These are phyloP conservation scores for Psix sp. DNA, from an alignment of 1,140 invertebrate genomes.

Conservation along the genomic window DNA sequence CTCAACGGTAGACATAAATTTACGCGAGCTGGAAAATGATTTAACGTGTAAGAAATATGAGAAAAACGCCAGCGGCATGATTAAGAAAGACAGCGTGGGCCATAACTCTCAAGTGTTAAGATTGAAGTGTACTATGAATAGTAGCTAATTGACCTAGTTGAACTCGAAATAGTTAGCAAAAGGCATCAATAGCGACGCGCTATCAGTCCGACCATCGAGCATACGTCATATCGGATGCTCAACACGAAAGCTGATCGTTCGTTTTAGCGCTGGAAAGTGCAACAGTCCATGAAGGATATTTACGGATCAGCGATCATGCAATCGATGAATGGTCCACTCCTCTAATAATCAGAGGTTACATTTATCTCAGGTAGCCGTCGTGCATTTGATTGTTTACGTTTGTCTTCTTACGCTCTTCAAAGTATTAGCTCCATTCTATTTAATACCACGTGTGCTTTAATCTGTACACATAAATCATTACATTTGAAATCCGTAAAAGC, in stretches of 20 bases:
- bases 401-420: slow-evolving; percentile 32
- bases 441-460: slow-evolving; percentile 15
- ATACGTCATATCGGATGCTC: slow-evolving; percentile 44
- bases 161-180: slow-evolving; percentile 54
- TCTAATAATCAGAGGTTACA: slow-evolving; percentile 38
- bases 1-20: too few species aligned
- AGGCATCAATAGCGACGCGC: slow-evolving; percentile 18
- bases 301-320: slow-evolving; percentile 50
- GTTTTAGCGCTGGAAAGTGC: slow-evolving; percentile 25
- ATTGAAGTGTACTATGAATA: slow-evolving; percentile 59
- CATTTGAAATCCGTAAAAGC: too few species aligned
- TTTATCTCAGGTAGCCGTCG: slow-evolving; percentile 42
- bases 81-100: slow-evolving; percentile 7
- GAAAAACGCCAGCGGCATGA: too few species aligned
- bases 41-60: too few species aligned
- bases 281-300: slow-evolving; percentile 58
- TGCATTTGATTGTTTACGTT: slow-evolving; percentile 49
- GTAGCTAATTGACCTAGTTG: slow-evolving; percentile 68
- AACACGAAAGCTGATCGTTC: slow-evolving; percentile 32
- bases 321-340: slow-evolving; percentile 50
- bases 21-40: too few species aligned
- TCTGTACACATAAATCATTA: too few species aligned
- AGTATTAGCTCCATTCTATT: slow-evolving; percentile 33
- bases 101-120: slow-evolving; percentile 28
- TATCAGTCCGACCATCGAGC: slow-evolving; percentile 55